phyloP scores from a whole-genome alignment of 2,113 vertebrate species.

The Sialia sialis region DNA sequence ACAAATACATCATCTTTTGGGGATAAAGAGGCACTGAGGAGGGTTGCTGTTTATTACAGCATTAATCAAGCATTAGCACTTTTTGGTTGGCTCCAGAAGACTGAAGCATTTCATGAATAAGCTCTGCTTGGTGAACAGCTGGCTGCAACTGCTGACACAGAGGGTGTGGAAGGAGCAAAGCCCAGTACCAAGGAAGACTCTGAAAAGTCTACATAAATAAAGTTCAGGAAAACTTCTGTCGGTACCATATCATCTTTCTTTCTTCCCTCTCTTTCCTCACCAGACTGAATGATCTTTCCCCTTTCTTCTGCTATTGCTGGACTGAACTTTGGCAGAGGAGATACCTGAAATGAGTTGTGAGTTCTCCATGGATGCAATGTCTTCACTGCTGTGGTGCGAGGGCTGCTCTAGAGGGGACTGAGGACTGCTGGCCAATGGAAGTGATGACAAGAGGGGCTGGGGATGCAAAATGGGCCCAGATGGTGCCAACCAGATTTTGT shows the following conservation, averaged over 20 bases:
- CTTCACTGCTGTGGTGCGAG: neutral
- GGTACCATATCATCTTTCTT: neutral
- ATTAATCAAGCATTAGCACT: neutral
- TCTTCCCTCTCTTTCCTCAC: neutral
- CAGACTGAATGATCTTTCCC: neutral
- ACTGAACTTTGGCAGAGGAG: neutral
- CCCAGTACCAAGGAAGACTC: neutral
- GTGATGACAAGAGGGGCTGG: neutral
- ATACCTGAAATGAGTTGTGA: neutral
- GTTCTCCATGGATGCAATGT: neutral
- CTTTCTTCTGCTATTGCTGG: neutral
- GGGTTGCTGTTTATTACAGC: neutral
- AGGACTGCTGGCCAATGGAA: neutral
- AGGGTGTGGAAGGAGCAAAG: neutral
- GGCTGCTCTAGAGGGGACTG: neutral
- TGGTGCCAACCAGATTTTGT: neutral
- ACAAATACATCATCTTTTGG: neutral
- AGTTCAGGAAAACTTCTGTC: neutral
- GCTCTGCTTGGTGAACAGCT: neutral
- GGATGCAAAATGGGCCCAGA: conserved; percentile 5
- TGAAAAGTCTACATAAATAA: neutral
- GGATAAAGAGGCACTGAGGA: neutral
- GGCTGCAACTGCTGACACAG: neutral
- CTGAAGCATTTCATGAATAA: neutral
- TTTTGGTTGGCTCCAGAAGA: neutral